A percentile compares a stretch with the other conserved stretches of the same genome.
Conservation (phyloP, 2,113 vertebrate genomes). For the Pomatorhinus ruficollis region DNA sequence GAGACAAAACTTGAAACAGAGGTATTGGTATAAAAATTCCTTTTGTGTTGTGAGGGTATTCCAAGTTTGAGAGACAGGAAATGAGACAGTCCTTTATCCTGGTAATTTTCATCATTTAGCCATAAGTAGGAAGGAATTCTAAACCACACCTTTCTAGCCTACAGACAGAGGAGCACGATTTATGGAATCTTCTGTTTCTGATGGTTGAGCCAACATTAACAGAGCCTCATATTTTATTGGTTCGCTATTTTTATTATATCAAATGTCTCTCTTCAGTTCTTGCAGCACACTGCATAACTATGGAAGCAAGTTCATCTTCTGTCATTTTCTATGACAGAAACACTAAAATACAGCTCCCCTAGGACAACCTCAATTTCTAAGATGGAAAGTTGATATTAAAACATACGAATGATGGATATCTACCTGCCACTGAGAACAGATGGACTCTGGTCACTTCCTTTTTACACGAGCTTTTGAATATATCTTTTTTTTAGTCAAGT, state of each 20-base stretch:
- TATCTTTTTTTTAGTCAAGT: not conserved
- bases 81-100: not conserved
- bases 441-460: not conserved
- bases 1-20: not conserved
- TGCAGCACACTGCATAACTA: not conserved
- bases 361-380: not conserved
- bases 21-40: not conserved
- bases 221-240: not conserved
- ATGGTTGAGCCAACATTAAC: not conserved
- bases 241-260: not conserved
- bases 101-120: not conserved
- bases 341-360: not conserved
- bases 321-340: not conserved
- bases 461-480: not conserved
- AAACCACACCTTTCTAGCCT: not conserved
- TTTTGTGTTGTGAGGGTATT: not conserved
- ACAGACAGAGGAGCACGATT: not conserved
- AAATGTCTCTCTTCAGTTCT: not conserved
- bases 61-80: not conserved
- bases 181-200: not conserved
- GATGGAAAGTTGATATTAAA: not conserved
- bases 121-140: not conserved
- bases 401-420: not conserved
- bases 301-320: not conserved
- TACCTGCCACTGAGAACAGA: not conserved